Conservation (phyloP, 2,113 vertebrate species). For the Pollachius pollachius region DNA sequence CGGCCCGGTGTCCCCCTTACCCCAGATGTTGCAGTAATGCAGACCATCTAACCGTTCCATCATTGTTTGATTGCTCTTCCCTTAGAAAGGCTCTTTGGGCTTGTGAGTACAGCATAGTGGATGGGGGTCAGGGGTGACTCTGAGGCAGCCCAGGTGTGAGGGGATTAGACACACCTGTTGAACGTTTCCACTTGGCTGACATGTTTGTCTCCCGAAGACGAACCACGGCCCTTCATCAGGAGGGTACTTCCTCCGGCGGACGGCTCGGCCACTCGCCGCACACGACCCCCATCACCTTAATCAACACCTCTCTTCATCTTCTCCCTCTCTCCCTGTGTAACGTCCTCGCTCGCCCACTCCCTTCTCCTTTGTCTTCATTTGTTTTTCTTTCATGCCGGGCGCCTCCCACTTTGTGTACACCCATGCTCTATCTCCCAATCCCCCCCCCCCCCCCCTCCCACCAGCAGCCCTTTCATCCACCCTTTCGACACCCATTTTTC, state of each 20-base stretch:
- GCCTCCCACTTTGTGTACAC: background rate
- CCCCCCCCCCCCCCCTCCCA: background rate
- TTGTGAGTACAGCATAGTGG: background rate
- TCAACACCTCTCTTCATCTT: background rate
- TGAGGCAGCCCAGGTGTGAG: no score
- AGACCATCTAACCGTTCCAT: no score
- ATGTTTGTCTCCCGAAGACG: no score
- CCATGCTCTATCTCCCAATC: background rate
- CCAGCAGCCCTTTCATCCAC: background rate
- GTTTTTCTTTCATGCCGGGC: background rate
- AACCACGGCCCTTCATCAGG: no score
- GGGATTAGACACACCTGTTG: no score
- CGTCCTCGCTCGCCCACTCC: background rate
- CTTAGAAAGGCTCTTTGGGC: no score
- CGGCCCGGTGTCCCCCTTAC: no score
- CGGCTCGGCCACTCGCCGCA: no score
- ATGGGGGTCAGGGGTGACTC: background rate
- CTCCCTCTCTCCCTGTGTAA: background rate
- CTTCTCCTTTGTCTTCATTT: background rate
- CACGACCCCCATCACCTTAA: background rate
- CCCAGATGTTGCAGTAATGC: no score
- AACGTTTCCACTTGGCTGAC: no score
- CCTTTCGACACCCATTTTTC: background rate
- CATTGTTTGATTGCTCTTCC: no score
- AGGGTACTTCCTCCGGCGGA: no score